These are phyloP conservation scores for Morelia viridis DNA, from an alignment of 2,797 vertebrate species.

Conservation along the genomic window DNA sequence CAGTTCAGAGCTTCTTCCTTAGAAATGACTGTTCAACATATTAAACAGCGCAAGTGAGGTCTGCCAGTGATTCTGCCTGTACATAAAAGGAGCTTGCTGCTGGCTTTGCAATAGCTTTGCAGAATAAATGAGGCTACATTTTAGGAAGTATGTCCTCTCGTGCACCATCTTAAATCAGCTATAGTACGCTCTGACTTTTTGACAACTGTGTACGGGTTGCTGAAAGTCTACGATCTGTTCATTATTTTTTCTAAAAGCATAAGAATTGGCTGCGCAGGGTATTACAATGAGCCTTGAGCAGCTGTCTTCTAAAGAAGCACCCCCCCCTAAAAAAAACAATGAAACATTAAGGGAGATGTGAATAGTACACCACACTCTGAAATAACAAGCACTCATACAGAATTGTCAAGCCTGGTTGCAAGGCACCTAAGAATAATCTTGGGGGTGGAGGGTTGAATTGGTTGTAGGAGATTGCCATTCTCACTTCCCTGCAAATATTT, in stretches of 20 bases:
- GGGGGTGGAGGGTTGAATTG: slow-evolving; percentile 41
- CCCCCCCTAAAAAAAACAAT: not conserved
- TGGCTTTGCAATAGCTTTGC: slow-evolving; percentile 17
- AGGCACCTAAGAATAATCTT: slow-evolving; percentile 58
- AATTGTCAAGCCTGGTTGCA: slow-evolving; percentile 52
- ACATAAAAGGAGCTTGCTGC: slow-evolving; percentile 38
- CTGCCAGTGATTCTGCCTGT: slow-evolving; percentile 44
- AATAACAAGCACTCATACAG: slow-evolving; percentile 53
- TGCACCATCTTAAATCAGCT: slow-evolving; percentile 8
- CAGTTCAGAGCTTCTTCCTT: slow-evolving; percentile 30
- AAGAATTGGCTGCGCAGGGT: slow-evolving; percentile 47
- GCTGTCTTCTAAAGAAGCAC: slow-evolving; percentile 58
- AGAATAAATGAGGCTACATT: slow-evolving; percentile 22
- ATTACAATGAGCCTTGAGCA: slow-evolving; percentile 60
- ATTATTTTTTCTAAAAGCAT: slow-evolving; percentile 59
- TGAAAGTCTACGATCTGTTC: slow-evolving; percentile 56
- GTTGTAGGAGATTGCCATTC: slow-evolving; percentile 7
- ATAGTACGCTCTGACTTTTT: slow-evolving; percentile 48
- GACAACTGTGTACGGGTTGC: slow-evolving; percentile 36
- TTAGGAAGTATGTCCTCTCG: not conserved
- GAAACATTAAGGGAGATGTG: slow-evolving; percentile 54
- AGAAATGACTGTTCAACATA: slow-evolving; percentile 56
- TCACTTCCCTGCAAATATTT: not conserved
- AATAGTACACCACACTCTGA: slow-evolving; percentile 44
- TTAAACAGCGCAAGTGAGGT: slow-evolving; percentile 33